These are phyloP conservation scores for Chloroceryle aenea DNA, from an alignment of 2,113 vertebrate genomes.

Conservation along the genomic window DNA sequence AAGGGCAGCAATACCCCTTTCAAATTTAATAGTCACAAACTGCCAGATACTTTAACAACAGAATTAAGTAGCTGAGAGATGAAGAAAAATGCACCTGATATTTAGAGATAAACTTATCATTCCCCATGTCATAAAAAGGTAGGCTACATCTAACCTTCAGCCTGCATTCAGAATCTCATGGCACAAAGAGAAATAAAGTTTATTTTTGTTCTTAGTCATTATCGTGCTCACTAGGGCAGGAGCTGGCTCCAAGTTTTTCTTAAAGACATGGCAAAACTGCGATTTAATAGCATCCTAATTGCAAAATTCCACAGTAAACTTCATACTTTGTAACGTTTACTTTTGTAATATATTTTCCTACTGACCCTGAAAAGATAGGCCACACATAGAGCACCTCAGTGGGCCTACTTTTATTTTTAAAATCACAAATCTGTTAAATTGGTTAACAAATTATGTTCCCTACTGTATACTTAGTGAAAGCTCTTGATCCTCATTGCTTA, in stretches of 20 bases:
- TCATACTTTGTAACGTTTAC: not conserved
- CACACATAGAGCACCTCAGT: not conserved
- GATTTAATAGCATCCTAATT: not conserved
- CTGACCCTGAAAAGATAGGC: not conserved
- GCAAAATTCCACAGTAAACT: not conserved
- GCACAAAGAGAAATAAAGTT: not conserved
- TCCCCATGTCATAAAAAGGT: not conserved
- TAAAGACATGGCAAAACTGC: not conserved
- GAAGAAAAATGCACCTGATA: slow-evolving; percentile 29
- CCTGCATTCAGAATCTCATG: not conserved
- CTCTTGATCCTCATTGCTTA: not conserved
- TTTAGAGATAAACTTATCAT: slow-evolving; percentile 24
- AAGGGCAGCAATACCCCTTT: slow-evolving; percentile 27
- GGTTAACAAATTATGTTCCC: not conserved
- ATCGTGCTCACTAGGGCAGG: not conserved
- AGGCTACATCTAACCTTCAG: not conserved
- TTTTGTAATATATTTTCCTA: not conserved
- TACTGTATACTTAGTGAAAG: not conserved
- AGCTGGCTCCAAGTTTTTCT: not conserved
- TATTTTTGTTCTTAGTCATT: not conserved
- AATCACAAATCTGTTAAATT: not conserved
- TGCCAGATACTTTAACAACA: slow-evolving; percentile 25
- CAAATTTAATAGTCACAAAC: not conserved
- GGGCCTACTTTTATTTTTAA: not conserved
- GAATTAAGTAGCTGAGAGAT: slow-evolving; percentile 5